These are phyloP conservation scores for Oostethus manadensis DNA, from an alignment of 2,113 vertebrate species.

Conservation along the genomic window DNA sequence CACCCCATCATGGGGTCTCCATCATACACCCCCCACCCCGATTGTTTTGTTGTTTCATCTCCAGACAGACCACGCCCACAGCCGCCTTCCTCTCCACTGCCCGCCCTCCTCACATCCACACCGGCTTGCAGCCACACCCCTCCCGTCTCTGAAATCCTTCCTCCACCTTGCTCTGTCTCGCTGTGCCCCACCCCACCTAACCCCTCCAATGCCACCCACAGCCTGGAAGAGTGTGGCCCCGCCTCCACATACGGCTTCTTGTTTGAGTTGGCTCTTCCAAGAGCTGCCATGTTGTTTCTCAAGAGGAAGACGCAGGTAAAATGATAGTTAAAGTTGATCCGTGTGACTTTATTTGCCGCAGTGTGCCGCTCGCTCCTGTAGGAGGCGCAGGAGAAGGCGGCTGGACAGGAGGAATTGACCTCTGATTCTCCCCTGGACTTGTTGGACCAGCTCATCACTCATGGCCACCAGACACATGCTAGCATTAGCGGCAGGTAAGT, in stretches of 20 bases:
- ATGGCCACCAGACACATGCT: conserved; percentile 81
- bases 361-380: conserved; percentile 14
- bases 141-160: neutral
- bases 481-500: conserved; percentile 42
- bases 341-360: neutral
- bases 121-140: conserved; percentile 40
- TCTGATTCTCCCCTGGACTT: conserved; percentile 81
- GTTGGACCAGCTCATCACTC: conserved; percentile 84
- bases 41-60: neutral
- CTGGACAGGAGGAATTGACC: conserved; percentile 29
- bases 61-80: too few relatives aligned
- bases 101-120: conserved; percentile 61
- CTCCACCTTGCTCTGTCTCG: conserved; percentile 23
- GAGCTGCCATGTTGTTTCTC: conserved; percentile 82
- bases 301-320: conserved; percentile 77
- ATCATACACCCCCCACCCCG: neutral
- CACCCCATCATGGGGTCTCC: neutral
- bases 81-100: conserved; percentile 4
- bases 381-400: conserved; percentile 61
- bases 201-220: conserved; percentile 46
- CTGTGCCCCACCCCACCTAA: conserved; percentile 67
- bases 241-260: conserved; percentile 79
- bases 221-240: conserved; percentile 29
- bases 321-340: too few relatives aligned
- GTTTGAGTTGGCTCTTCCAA: conserved; percentile 88